Evolutionary conservation across 2,888 invertebrate genomes (phyloP), one percentile per base, ranked within the genome.

Genomic region (Byasa hedistus): DNA sequence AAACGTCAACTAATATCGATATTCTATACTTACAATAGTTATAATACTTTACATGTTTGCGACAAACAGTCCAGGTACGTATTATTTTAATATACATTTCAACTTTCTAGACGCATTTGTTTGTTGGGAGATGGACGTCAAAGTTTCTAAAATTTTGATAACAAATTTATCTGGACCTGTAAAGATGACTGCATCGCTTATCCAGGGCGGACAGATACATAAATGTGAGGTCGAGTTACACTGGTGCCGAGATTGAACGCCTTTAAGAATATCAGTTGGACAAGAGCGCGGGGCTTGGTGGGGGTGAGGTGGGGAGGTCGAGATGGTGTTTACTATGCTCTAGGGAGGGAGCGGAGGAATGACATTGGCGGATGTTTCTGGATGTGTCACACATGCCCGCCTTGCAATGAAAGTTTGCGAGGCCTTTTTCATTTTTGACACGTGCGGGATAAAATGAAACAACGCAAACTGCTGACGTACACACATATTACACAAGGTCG

Each of bases 361-460:
- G 89, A 91, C 89, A 90, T 89, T 89, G 89, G 86, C 81, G 85
- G 87, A 90, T 89, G 89, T 89, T 89, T 87, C 86, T 84, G 84
- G 83, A 85, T 87, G 84, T 87, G 85, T 78, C 86, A 85, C 85
- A 85, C 84, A 86, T 84, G 81, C 76, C 79, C 76, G 81, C 76
- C 82, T 60, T 64, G 64, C 67, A 68, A 68, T 67, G 63, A 66
- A 66, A 67, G 32, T 86, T 86, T 85, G 86, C 84, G 84, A 85
- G 85, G 82, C 61, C 84, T 85, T 85, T 85, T 84, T 84, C 80
- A 83, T 84, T 85, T 84, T 84, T 84, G 80, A 81, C 83, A 82
- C 79, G 83, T 79, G 78, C 77, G 77, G 83, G 85, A 85, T 86
- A 85, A 86, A 86, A 83, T 84, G 83, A 83, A 84, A 82, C 80